Evolutionary conservation across 1,140 invertebrate species (phyloP), one percentile per base, ranked within the genome.

Genomic region (Euschistus heros): DNA sequence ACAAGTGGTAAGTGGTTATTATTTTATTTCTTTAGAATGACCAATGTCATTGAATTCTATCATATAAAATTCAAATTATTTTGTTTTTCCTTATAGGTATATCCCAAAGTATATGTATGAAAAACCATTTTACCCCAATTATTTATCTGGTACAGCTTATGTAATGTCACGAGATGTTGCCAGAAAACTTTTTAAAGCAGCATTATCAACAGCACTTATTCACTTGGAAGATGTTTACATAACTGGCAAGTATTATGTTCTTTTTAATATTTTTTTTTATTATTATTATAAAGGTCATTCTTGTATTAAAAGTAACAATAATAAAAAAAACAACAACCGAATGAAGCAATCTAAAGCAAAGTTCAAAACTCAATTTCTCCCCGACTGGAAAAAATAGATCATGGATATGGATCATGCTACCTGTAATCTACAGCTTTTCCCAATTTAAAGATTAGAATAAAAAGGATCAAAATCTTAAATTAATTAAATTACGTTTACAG

Each of bases 221-320:
- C 86, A 91, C 72, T 74, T 92, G 22, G 92, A 94, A 73, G 92
- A 94, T 73, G 86, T 94, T 57, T 94, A 86, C 73, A 81, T 93
- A 17, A 94, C 91, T 7, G 92, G 91, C 81, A 70, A 75, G 15
- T 50, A 42, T 30, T 27, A n/a, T n/a, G n/a, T n/a, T n/a, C n/a
- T n/a, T n/a, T 26, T 64, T 46, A 5, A 24, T 33, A 60, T 24
- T 55, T 22, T 26, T 55, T 59, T 14, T 22, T 59, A 10, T 27
- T 26, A 26, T 18, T 17, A 26, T 26, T 4, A 59, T 10, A 13
- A 26, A 6, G 10, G 8, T 26, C n/a, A n/a, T n/a, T n/a, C n/a
- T n/a, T n/a, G n/a, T n/a, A n/a, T n/a, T n/a, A n/a, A n/a, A n/a
- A n/a, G n/a, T n/a, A n/a, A n/a, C n/a, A n/a, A n/a, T n/a, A n/a